Percentiles rank a stretch among this genome's conserved stretches.
Evolutionary conservation across 92 coral and sea anemone species (phyloP).

Genomic region (Montipora capitata): DNA sequence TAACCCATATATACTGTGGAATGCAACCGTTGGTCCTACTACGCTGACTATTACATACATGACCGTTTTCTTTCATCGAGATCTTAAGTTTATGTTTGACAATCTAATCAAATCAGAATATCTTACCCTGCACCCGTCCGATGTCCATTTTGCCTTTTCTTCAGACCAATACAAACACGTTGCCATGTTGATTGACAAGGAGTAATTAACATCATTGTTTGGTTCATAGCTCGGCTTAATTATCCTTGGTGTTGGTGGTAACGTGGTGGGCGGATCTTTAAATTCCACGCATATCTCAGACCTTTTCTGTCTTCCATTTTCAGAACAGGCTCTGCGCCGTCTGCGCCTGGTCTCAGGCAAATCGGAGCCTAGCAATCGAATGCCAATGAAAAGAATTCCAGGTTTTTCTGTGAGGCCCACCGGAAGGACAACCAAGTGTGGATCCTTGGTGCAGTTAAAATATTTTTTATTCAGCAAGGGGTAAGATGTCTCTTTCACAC

Average conservation of each 20-base stretch:
- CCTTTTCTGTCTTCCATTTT: constrained; percentile 80
- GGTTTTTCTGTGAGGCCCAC: constrained; percentile 65
- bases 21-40: too few species aligned
- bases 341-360: constrained; percentile 45
- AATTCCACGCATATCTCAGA: constrained; percentile 85
- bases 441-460: constrained; percentile 73
- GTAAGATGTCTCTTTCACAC: not conserved
- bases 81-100: not conserved
- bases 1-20: too few species aligned
- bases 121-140: constrained; percentile 92
- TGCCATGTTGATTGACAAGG: constrained; percentile 80
- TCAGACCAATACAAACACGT: constrained; percentile 93
- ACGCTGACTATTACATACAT: too few species aligned
- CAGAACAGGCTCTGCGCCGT: constrained; percentile 85
- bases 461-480: constrained; percentile 12
- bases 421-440: constrained; percentile 60
- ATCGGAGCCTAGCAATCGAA: constrained; percentile 42
- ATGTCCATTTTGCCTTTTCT: constrained; percentile 79
- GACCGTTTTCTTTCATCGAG: too few species aligned
- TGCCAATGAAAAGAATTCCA: constrained; percentile 81
- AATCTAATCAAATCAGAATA: not conserved
- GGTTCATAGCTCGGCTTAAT: constrained; percentile 75
- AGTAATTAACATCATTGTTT: constrained; percentile 83
- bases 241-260: constrained; percentile 83
- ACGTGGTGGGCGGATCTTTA: constrained; percentile 93